A percentile compares a stretch with the other conserved stretches of the same genome.
Conservation (phyloP, 2,888 invertebrate genomes). For the Heliconius cydno region DNA sequence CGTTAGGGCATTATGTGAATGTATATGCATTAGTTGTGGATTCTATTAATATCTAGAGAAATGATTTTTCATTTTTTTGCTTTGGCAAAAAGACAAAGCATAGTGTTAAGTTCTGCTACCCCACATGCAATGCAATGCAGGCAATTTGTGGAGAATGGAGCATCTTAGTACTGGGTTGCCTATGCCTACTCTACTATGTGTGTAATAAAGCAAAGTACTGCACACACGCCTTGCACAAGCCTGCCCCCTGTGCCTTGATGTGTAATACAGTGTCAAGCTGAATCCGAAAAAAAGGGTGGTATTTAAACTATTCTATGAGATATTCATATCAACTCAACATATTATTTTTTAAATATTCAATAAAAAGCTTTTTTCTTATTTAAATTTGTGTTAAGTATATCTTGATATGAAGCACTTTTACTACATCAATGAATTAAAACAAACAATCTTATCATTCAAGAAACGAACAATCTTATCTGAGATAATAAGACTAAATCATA, state of each 20-base stretch:
- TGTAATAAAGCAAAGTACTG: no score
- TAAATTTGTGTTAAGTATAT: background rate
- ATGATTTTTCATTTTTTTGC: background rate
- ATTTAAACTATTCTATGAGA: no score
- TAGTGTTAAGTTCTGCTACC: background rate
- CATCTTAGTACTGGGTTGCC: background rate
- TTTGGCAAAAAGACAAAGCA: no score
- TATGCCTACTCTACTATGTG: no score
- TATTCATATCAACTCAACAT: no score
- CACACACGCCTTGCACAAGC: no score
- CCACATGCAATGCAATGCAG: background rate
- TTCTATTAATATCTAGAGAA: background rate
- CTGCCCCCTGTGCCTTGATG: no score
- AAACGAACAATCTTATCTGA: conserved; percentile 5
- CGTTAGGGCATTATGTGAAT: no score
- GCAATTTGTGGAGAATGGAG: background rate
- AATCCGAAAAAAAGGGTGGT: no score
- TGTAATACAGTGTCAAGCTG: no score
- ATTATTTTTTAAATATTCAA: no score
- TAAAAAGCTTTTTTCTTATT: background rate
- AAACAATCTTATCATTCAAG: background rate
- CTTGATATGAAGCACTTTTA: background rate
- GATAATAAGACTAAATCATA: conserved; percentile 23
- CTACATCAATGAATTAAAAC: background rate
- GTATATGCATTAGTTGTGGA: no score